A percentile compares a stretch with the other conserved stretches of the same genome.
Evolutionary conservation across 2,113 vertebrate species (phyloP).

Genomic region (Zosterops japonicus): DNA sequence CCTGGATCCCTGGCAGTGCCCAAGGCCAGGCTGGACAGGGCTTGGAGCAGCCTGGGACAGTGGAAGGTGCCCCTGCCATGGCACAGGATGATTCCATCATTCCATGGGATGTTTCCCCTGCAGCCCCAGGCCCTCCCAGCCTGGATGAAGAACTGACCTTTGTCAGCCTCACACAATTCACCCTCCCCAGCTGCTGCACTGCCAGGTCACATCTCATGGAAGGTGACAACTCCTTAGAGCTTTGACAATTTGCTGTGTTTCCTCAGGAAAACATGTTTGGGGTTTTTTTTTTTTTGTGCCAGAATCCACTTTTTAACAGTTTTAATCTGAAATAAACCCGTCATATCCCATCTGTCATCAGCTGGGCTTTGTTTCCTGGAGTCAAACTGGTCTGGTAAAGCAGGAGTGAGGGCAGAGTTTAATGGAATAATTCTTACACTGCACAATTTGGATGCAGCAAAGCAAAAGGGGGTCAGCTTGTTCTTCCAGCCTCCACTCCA

Average conservation of each 20-base stretch:
- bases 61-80: neutral
- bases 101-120: neutral
- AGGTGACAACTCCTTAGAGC: neutral
- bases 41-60: neutral
- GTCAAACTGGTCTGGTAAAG: neutral
- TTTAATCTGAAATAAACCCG: neutral
- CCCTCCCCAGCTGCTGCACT: neutral
- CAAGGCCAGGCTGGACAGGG: neutral
- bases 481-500: constrained; percentile 23
- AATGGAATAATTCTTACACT: neutral
- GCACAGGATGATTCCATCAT: neutral
- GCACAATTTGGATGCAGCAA: neutral
- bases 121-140: neutral
- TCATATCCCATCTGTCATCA: neutral
- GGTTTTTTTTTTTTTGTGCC: neutral
- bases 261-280: neutral
- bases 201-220: neutral
- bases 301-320: neutral
- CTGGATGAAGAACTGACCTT: neutral
- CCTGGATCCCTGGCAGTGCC: neutral
- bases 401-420: neutral
- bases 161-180: neutral
- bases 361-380: neutral
- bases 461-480: constrained; percentile 26
- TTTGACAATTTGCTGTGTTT: neutral